Percentiles rank a stretch among this genome's conserved stretches.
These are phyloP conservation scores for Atractosteus spatula DNA, from an alignment of 2,113 vertebrate genomes.

Conservation along the genomic window DNA sequence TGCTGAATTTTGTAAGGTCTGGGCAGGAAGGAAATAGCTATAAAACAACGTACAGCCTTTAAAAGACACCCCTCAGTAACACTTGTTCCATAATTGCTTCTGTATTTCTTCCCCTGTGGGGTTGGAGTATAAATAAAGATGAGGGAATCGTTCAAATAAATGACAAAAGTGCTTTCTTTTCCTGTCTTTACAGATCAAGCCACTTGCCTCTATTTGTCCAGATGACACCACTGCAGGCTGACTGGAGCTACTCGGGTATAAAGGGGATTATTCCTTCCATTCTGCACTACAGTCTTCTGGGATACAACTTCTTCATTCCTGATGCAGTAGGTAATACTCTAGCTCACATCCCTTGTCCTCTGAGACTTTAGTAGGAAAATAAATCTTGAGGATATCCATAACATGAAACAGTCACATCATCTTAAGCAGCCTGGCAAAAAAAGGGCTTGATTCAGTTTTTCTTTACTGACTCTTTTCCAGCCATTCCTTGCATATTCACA, in stretches of 20 bases:
- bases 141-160: not conserved
- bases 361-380: too few relatives aligned
- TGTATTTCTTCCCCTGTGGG: too few relatives aligned
- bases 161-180: not conserved
- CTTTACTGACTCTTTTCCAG: too few relatives aligned
- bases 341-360: constrained; percentile 11
- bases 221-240: constrained; percentile 69
- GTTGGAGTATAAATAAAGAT: too few relatives aligned
- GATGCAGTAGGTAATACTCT: constrained; percentile 80
- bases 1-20: too few relatives aligned
- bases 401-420: too few relatives aligned
- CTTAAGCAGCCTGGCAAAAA: not conserved
- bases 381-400: too few relatives aligned
- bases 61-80: too few relatives aligned
- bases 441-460: too few relatives aligned
- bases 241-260: constrained; percentile 78
- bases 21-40: too few relatives aligned
- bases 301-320: constrained; percentile 90
- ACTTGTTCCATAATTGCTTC: too few relatives aligned
- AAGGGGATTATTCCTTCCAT: constrained; percentile 81
- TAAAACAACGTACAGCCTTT: too few relatives aligned
- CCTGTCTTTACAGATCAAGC: constrained; percentile 59
- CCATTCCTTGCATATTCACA: constrained; percentile 1
- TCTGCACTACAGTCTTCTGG: constrained; percentile 84
- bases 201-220: constrained; percentile 76